Base-by-base conservation (phyloP, 64 coral and sea anemone genomes). In the Actinia equina region DNA sequence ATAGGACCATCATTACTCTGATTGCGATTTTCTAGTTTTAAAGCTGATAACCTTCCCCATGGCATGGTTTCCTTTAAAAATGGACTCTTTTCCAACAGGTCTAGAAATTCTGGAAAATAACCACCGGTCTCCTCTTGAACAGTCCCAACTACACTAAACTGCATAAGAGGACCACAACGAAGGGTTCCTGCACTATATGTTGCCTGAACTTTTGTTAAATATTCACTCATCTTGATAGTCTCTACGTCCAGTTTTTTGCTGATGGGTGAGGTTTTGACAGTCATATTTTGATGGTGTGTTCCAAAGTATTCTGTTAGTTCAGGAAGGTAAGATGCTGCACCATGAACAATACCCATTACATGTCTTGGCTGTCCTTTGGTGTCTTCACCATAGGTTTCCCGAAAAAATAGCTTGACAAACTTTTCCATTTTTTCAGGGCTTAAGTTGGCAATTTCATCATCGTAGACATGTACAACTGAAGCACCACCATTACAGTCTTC, bases 1-100 rank as follows among this genome's bases (percentile, higher is more conserved):
- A 99, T 99, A 20, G 97, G 97, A 23, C 97, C 97, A 91, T 99
- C 97, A 86, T 99, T 99, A 89, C 97, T 99, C 26, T 89, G 86
- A 59, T 85, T 85, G 27, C 90, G 85, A 19, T 99, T 86, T 79
- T 81, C 89, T 69, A 99, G 63, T 52, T 91, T 89, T 78, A 99
- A 89, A 44, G 88, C 80, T 41, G 97, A 99, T 17, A 93, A 89
- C 74, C 52, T 92, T 69, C 97, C 97, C 97, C 97, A 99, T 16
- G 97, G 97, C 97, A 95, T 99, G 78, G 93, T 95, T 79, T 95
- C 93, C 49, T 89, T 99, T 18, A 99, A 86, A 94, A 99, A 99
- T 15, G 89, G 85, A 69, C 97, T 95, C 43, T 99, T 80, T 77
- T 99, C 97, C 85, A 99, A 84, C 15, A 91, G 60, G 88, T 95